These are phyloP conservation scores for Chromobotia macracanthus DNA, from an alignment of 2,797 vertebrate species.

Conservation along the genomic window DNA sequence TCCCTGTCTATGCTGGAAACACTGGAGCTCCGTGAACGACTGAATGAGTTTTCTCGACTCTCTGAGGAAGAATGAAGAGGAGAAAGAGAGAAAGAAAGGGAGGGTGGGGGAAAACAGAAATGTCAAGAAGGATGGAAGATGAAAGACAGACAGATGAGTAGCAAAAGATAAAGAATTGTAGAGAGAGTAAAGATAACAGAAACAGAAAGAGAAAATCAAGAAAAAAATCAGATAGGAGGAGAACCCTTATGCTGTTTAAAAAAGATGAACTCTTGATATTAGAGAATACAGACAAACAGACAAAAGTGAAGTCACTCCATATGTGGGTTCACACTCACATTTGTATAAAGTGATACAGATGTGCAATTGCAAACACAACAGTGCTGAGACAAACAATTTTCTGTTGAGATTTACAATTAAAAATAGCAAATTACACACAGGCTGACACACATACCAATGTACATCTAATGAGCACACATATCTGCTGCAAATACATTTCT, in stretches of 20 bases:
- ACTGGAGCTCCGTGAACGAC: constrained; percentile 95
- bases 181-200: constrained; percentile 5
- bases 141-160: constrained; percentile 14
- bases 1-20: constrained; percentile 98
- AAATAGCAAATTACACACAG: constrained; percentile 17
- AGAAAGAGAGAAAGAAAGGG: not conserved
- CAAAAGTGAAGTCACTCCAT: constrained; percentile 6
- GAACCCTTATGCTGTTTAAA: constrained; percentile 17
- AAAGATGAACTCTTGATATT: constrained; percentile 12
- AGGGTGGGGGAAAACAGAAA: constrained; percentile 1
- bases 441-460: constrained; percentile 14
- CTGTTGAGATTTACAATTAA: not conserved
- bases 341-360: constrained; percentile 10
- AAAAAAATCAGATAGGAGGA: constrained; percentile 5
- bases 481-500: constrained; percentile 19
- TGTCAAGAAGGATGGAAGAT: constrained; percentile 7
- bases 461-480: constrained; percentile 17
- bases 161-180: constrained; percentile 27
- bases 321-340: not conserved
- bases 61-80: constrained; percentile 72
- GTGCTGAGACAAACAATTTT: not conserved
- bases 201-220: constrained; percentile 24
- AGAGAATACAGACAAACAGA: not conserved
- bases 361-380: constrained; percentile 32
- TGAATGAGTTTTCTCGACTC: constrained; percentile 94